These are phyloP conservation scores for Dascyllus trimaculatus DNA, from an alignment of 2,113 vertebrate species.

Conservation along the genomic window DNA sequence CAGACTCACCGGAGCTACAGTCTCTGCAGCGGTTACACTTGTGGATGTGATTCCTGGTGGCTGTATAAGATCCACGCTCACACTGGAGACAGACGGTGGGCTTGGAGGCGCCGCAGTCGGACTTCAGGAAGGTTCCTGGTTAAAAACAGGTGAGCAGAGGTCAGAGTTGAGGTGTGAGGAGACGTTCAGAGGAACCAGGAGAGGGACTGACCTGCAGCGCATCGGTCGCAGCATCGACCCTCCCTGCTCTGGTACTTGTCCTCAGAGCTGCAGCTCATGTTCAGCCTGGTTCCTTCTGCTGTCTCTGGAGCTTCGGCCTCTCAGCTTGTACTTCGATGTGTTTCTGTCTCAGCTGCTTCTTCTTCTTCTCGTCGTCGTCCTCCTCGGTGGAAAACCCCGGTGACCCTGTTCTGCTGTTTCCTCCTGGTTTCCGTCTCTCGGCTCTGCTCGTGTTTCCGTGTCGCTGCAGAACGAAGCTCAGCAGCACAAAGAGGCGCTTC, in stretches of 20 bases:
- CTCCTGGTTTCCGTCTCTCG: constrained; percentile 66
- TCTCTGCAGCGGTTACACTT: constrained; percentile 38
- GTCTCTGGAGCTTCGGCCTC: neutral
- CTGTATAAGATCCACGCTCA: neutral
- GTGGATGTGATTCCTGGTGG: neutral
- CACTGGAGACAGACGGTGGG: constrained; percentile 44
- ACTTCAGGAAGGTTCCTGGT: constrained; percentile 60
- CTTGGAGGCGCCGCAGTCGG: constrained; percentile 4
- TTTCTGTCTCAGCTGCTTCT: constrained; percentile 34
- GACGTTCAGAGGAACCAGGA: too few relatives aligned
- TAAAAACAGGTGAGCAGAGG: neutral
- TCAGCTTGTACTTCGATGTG: too few relatives aligned
- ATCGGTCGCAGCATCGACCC: constrained; percentile 51
- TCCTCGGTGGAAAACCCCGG: constrained; percentile 78
- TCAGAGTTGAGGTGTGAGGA: neutral
- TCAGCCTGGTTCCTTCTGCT: neutral
- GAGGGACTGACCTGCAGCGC: constrained; percentile 69
- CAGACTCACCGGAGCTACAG: constrained; percentile 72
- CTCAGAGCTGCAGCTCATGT: neutral
- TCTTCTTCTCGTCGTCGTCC: constrained; percentile 51
- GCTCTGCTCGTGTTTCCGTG: constrained; percentile 43
- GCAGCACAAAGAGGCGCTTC: constrained; percentile 60
- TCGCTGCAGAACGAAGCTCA: constrained; percentile 12
- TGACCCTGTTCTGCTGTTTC: constrained; percentile 56
- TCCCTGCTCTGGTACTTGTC: rapidly evolving